Evolutionary conservation across 2,113 vertebrate genomes (phyloP), one percentile per base, ranked within the genome.

Genomic region (Beaufortia kweichowensis): DNA sequence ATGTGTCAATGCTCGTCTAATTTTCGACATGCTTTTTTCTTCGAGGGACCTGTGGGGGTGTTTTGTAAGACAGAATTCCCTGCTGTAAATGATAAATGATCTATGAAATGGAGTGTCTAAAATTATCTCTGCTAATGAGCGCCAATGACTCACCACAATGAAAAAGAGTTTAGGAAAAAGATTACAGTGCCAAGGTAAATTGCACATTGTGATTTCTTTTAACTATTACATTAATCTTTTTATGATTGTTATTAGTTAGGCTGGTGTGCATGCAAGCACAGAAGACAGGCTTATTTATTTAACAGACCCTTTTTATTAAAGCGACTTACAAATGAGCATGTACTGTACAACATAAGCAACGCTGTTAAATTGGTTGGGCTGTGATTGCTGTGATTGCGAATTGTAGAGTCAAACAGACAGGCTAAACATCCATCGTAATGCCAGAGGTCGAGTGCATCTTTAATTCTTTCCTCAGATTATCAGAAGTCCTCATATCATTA

Each of bases 41-140:
- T 57, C 17, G 31, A 17, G 6, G 55, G 31, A 56, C 53, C 68
- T 71, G n/a, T 24, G 53, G 39, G 24, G 70, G 43, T 59, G 55
- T 73, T 73, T 15, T 14, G 24, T 31, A 35, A 39, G 24, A 17
- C 39, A 41, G 33, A 19, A 59, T 57, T 59, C 53, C 23, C 24
- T 46, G 19, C 35, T 73, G 19, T 62, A 21, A 72, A 59, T 28
- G 17, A 26, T 43, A 72, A 72, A 35, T 59, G 70, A 73, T 61
- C 39, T 39, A 61, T 62, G 39, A 62, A 59, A 46, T 2, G 26
- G 29, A 74, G 21, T 39, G 29, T 23, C 35, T 39, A 61, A 7
- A 46, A 46, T 61, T 48, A 73, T 73, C 70, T 61, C 70, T 28
- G 35, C 43, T 60, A 73, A 73, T 73, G 70, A 73, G 55, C 28